Conservation (phyloP, 2,113 vertebrate species). For the Marmota monax region DNA sequence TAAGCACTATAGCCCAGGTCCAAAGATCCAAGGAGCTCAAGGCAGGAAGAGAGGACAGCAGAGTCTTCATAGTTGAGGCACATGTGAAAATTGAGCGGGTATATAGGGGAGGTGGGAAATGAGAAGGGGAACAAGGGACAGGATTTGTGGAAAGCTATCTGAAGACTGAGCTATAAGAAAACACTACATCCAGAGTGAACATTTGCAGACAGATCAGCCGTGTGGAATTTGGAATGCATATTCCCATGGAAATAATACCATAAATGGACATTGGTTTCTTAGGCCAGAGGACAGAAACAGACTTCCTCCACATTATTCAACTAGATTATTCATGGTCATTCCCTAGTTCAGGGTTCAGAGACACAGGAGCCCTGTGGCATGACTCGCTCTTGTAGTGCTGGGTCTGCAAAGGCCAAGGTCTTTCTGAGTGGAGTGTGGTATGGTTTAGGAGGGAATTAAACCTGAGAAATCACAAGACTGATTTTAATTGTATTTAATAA, state of each 20-base stretch:
- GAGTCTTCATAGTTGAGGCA: background rate
- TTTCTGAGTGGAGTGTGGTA: background rate
- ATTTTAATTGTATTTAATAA: slow-evolving; percentile 34
- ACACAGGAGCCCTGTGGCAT: rapidly evolving
- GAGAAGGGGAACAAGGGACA: background rate
- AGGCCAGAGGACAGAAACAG: background rate
- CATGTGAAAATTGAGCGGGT: background rate
- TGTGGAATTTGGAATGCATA: slow-evolving; percentile 59
- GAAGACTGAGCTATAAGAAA: background rate
- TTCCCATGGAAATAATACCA: slow-evolving; percentile 20
- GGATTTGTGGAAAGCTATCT: background rate
- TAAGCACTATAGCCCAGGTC: background rate
- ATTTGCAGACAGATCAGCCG: background rate
- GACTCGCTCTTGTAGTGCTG: background rate
- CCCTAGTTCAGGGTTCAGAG: background rate
- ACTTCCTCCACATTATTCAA: background rate
- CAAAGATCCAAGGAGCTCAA: background rate
- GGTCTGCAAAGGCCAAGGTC: background rate
- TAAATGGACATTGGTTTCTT: slow-evolving; percentile 22
- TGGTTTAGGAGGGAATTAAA: background rate
- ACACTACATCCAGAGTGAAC: background rate
- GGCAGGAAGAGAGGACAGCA: background rate
- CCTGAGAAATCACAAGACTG: background rate
- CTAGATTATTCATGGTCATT: background rate
- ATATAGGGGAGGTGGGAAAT: background rate